A percentile compares a stretch with the other conserved stretches of the same genome.
Conservation (phyloP, 1,140 invertebrate species). For the Branchinecta lindahli region DNA sequence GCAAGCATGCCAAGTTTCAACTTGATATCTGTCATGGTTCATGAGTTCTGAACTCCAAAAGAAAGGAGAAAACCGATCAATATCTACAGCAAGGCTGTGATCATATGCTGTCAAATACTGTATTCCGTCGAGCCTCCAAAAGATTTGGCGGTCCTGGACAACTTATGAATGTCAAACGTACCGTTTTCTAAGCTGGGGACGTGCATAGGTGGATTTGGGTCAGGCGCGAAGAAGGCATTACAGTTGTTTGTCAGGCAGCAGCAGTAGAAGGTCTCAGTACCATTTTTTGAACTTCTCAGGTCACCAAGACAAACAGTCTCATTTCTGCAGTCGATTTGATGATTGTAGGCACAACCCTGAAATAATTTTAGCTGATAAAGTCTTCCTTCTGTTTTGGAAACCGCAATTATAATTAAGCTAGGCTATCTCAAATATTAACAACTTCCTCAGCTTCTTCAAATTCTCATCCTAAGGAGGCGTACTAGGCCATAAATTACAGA, state of each 20-base stretch:
- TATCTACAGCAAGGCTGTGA: not conserved
- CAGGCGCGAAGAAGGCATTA: not conserved
- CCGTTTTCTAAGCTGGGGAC: not conserved
- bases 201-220: not conserved
- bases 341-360: not conserved
- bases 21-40: too few species aligned
- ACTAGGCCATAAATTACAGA: too few species aligned
- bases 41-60: too few species aligned
- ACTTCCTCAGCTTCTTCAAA: too few species aligned
- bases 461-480: too few species aligned
- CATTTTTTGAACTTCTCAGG: conserved; percentile 9
- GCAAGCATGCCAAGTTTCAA: too few species aligned
- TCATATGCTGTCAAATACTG: not conserved
- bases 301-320: not conserved
- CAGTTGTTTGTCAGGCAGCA: conserved; percentile 2
- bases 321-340: not conserved
- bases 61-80: too few species aligned
- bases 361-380: not conserved
- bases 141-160: too few species aligned
- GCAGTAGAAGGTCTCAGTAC: not conserved
- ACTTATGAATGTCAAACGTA: not conserved
- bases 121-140: not conserved
- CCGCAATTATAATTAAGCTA: too few species aligned
- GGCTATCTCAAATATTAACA: too few species aligned
- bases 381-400: too few species aligned